Evolutionary conservation across 2,113 vertebrate genomes (phyloP).

Genomic region (Neolamprologus brichardi): DNA sequence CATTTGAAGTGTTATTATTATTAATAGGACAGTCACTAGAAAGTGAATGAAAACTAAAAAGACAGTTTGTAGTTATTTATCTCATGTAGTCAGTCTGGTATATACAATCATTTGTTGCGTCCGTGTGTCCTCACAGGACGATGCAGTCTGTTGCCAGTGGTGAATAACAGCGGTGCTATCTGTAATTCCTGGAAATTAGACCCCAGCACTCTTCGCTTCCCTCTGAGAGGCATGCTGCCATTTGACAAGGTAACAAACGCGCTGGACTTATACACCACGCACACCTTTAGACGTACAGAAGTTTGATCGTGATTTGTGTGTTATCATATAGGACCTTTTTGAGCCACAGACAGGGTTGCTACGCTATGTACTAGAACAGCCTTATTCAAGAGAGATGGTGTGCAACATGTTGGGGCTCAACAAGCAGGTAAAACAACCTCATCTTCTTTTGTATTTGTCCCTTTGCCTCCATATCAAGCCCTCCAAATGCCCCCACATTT

Average conservation of each 20-base stretch:
- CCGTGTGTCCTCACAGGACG: conserved; percentile 73
- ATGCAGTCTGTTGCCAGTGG: conserved; percentile 94
- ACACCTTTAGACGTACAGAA: not conserved
- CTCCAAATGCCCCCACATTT: not conserved
- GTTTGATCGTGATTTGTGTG: not conserved
- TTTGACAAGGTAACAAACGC: conserved; percentile 86
- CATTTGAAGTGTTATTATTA: not conserved
- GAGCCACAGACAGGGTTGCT: conserved; percentile 95
- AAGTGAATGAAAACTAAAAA: not conserved
- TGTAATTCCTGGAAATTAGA: conserved; percentile 99
- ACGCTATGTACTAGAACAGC: conserved; percentile 96
- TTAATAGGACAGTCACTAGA: not conserved
- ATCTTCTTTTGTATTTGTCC: not conserved
- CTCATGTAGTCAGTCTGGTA: not conserved
- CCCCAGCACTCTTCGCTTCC: conserved; percentile 91
- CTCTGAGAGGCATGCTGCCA: conserved; percentile 90
- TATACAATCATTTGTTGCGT: not conserved
- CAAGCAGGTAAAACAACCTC: conserved; percentile 85
- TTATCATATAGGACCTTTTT: conserved; percentile 86
- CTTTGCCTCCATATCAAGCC: conserved; percentile 65
- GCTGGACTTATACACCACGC: too few species aligned
- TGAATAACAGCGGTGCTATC: conserved; percentile 97
- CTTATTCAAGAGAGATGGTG: conserved; percentile 99
- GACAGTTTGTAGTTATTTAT: not conserved
- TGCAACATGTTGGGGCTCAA: conserved; percentile 99